Base-by-base conservation (phyloP, 2,113 vertebrate genomes). In the Nyctibius bracteatus region DNA sequence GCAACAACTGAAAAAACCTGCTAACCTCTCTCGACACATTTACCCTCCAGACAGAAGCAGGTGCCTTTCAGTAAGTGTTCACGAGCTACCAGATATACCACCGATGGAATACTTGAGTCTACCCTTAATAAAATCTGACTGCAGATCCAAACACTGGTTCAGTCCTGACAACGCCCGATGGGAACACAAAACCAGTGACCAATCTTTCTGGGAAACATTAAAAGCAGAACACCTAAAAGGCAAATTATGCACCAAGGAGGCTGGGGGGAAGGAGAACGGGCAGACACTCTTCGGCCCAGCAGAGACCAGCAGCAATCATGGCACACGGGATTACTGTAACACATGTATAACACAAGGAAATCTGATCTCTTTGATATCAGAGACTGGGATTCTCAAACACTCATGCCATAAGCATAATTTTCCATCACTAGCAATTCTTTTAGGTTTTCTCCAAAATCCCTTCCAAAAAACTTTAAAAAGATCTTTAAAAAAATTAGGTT, bases 341-440 rank as follows among this genome's bases (percentile, higher is more conserved):
- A 55, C 5, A 1, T 7, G 5, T 18, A 14, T n/a, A 37, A 80
- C 0, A 0, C 35, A 63, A 35, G 24, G 12, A 88, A 63, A 57
- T 33, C 33, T 6, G 15, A 19, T 10, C 27, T 61, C 58, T 72
- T 46, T 0, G 0, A 3, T 37, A 65, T 20, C 43, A 52, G 18
- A 6, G 8, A 35, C 13, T 49, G 54, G 6, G 25, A 61, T 54
- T 25, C 9, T 35, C 39, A 37, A 51, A 77, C 28, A 19, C 8
- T 82, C 18, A 21, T 18, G 28, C 12, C 2, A 3, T 37, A 33
- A 49, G 7, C 8, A 14, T 33, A 6, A 28, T 74, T 71, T 79
- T 78, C 23, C 13, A 24, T 4, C 15, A 52, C 33, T 52, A 79
- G 24, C 35, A 81, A 17, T 30, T 85, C 6, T 72, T 51, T 14